Evolutionary conservation across 23 tunicate genomes (phyloP).

Genomic region (Trididemnum miniatum): DNA sequence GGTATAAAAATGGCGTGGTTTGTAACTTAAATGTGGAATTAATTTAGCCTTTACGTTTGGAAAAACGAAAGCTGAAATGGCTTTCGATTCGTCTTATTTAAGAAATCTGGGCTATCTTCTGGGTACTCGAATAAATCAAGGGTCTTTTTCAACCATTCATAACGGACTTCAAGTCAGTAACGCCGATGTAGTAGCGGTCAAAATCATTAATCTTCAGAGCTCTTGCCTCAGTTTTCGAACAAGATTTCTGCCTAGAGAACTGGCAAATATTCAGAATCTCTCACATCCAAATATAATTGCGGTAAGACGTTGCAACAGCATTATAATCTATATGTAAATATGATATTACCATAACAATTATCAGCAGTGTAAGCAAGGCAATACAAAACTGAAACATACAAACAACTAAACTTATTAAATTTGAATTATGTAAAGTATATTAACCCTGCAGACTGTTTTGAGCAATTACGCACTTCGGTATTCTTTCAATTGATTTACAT

Average conservation of each 20-base stretch:
- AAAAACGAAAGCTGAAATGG: slow-evolving; percentile 1
- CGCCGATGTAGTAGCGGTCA: slow-evolving; percentile 78
- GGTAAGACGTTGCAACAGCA: too few relatives aligned
- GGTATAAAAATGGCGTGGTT: slow-evolving; percentile 21
- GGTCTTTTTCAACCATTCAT: slow-evolving; percentile 84
- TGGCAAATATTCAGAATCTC: slow-evolving; percentile 64
- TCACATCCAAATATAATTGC: slow-evolving; percentile 85
- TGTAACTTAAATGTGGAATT: slow-evolving; percentile 10
- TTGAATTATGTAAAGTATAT: too few relatives aligned
- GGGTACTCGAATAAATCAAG: slow-evolving; percentile 73
- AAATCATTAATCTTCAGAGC: slow-evolving; percentile 76
- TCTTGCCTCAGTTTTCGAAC: slow-evolving; percentile 53
- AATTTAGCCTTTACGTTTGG: background rate
- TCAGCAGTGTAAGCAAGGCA: too few relatives aligned
- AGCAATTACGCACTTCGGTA: too few relatives aligned
- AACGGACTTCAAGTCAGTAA: slow-evolving; percentile 60
- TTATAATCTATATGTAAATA: too few relatives aligned
- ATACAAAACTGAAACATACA: too few relatives aligned
- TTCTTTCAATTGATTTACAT: too few relatives aligned
- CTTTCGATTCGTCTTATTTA: slow-evolving; percentile 40
- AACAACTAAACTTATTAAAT: too few relatives aligned
- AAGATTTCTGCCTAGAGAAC: slow-evolving; percentile 86
- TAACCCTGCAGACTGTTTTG: too few relatives aligned
- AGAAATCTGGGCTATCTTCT: slow-evolving; percentile 75
- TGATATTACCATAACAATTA: too few relatives aligned